A percentile compares a stretch with the other conserved stretches of the same genome.
These are phyloP conservation scores for Euschistus heros DNA, from an alignment of 1,140 invertebrate genomes.

Conservation along the genomic window DNA sequence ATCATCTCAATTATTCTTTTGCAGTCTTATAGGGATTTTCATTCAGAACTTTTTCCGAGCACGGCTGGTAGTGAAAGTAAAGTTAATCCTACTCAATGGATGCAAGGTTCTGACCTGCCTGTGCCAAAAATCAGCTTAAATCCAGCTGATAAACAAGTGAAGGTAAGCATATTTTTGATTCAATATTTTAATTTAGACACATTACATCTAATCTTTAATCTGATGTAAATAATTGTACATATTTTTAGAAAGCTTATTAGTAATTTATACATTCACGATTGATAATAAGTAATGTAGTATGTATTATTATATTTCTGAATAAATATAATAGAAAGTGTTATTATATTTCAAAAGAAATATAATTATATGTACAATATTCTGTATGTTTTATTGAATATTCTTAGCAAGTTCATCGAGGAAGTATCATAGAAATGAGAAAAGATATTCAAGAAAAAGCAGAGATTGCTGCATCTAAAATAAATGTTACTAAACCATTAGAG, in stretches of 20 bases:
- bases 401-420: conserved; percentile 36
- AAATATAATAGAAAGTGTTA: no score
- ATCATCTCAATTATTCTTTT: conserved; percentile 30
- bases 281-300: background rate
- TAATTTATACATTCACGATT: background rate
- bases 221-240: background rate
- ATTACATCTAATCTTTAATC: background rate
- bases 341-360: no score
- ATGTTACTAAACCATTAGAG: conserved; percentile 22
- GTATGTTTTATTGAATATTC: conserved; percentile 25
- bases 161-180: conserved; percentile 22
- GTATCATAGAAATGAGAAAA: conserved; percentile 37
- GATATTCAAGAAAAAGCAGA: conserved; percentile 22
- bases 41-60: conserved; percentile 84
- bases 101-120: conserved; percentile 54
- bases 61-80: conserved; percentile 66
- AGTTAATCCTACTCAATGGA: conserved; percentile 65
- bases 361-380: background rate
- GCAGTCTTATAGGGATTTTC: conserved; percentile 85
- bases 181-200: background rate
- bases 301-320: no score
- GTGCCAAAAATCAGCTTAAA: conserved; percentile 70
- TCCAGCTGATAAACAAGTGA: conserved; percentile 40
- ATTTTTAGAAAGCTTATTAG: conserved; percentile 2
- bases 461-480: conserved; percentile 15